phyloP scores from a whole-genome alignment of 2,797 vertebrate genomes.

The Triplophysa bombifrons region DNA sequence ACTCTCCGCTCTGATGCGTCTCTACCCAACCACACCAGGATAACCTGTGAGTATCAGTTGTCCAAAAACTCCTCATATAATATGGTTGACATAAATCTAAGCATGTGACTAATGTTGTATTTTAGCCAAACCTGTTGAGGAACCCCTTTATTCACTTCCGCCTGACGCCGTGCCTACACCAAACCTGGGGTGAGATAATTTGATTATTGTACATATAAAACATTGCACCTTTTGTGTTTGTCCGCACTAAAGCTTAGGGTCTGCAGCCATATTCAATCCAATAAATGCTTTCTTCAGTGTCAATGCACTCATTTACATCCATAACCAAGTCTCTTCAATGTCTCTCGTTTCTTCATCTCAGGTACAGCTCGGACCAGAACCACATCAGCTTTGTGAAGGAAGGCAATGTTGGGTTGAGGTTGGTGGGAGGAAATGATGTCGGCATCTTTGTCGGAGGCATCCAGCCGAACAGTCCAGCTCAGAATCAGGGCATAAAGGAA shows the following conservation, averaged over 20 bases:
- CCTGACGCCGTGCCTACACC: conserved; percentile 76
- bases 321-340: background rate
- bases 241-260: too few species aligned
- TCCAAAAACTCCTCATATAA: background rate
- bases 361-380: conserved; percentile 83
- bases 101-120: conserved; percentile 15
- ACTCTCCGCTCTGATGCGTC: conserved; percentile 56
- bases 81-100: background rate
- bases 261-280: too few species aligned
- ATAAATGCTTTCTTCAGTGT: too few species aligned
- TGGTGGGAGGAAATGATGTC: conserved; percentile 92
- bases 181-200: conserved; percentile 69
- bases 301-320: background rate
- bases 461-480: conserved; percentile 88
- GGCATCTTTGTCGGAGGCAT: conserved; percentile 94
- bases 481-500: conserved; percentile 83
- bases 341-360: conserved; percentile 51
- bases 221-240: too few species aligned
- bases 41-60: conserved; percentile 70
- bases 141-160: conserved; percentile 81
- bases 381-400: conserved; percentile 84
- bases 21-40: conserved; percentile 45
- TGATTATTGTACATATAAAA: background rate
- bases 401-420: conserved; percentile 84
- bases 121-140: conserved; percentile 71